phyloP scores from a whole-genome alignment of 2,797 vertebrate species.

The Nasua narica region DNA sequence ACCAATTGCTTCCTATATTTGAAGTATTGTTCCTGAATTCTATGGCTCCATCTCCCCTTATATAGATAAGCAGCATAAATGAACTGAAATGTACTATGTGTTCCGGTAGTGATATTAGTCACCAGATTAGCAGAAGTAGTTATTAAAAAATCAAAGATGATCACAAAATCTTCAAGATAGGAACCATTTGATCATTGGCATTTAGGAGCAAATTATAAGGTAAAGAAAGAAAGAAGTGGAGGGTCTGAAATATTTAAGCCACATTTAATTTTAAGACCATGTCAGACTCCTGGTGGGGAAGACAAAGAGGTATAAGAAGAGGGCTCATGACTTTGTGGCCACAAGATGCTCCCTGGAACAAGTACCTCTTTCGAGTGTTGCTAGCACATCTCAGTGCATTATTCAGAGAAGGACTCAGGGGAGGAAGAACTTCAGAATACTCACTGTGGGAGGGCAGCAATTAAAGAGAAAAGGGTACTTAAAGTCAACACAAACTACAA shows the following conservation, averaged over 20 bases:
- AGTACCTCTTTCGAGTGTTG: background rate
- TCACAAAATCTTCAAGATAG: background rate
- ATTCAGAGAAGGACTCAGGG: background rate
- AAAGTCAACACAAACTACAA: background rate
- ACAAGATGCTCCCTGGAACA: background rate
- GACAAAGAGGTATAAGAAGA: background rate
- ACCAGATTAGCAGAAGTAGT: background rate
- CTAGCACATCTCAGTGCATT: too few species aligned
- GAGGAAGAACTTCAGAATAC: background rate
- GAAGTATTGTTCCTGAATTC: background rate
- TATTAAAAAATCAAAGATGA: background rate
- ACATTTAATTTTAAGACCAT: background rate
- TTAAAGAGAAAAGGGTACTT: background rate
- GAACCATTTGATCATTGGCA: background rate
- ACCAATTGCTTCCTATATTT: background rate
- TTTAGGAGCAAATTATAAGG: background rate
- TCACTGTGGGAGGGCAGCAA: background rate
- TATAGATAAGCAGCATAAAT: background rate
- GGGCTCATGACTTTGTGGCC: background rate
- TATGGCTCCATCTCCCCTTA: background rate
- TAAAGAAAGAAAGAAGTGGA: background rate
- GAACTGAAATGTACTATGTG: background rate
- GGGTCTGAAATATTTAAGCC: background rate
- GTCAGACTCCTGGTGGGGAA: background rate
- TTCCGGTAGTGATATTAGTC: background rate